Conservation (phyloP, 2,888 invertebrate genomes). For the Loripinus fragilis region DNA sequence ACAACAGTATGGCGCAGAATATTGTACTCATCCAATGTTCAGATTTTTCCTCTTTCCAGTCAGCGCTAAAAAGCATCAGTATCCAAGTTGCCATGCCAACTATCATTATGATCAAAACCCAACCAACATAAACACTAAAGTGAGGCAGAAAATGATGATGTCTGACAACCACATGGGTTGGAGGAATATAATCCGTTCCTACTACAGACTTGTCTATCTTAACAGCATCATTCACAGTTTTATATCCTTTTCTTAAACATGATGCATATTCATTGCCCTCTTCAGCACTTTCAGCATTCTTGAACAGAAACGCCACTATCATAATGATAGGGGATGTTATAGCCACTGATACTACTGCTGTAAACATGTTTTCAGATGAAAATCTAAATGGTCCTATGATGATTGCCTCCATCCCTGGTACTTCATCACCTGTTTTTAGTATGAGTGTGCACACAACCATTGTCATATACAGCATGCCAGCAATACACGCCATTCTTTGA, state of each 20-base stretch:
- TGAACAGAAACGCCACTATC: slow-evolving; percentile 73
- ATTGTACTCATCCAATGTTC: slow-evolving; percentile 82
- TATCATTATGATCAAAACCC: slow-evolving; percentile 75
- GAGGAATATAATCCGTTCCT: slow-evolving; percentile 31
- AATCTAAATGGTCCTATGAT: slow-evolving; percentile 65
- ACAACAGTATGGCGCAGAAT: slow-evolving; percentile 74
- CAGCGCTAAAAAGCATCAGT: slow-evolving; percentile 80
- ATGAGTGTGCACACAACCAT: slow-evolving; percentile 75
- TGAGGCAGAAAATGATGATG: slow-evolving; percentile 55
- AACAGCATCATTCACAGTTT: slow-evolving; percentile 34
- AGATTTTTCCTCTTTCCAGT: slow-evolving; percentile 81
- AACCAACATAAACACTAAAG: slow-evolving; percentile 72
- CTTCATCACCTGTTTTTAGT: slow-evolving; percentile 46
- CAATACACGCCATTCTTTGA: slow-evolving; percentile 71
- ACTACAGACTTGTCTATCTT: slow-evolving; percentile 46
- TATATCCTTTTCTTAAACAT: slow-evolving; percentile 28
- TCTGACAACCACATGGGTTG: slow-evolving; percentile 39
- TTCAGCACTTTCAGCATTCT: slow-evolving; percentile 50
- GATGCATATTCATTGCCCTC: slow-evolving; percentile 31
- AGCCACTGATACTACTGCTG: slow-evolving; percentile 67
- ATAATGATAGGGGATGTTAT: slow-evolving; percentile 79
- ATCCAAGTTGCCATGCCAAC: slow-evolving; percentile 80
- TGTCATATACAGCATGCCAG: slow-evolving; percentile 68
- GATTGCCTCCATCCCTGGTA: slow-evolving; percentile 46
- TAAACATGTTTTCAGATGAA: slow-evolving; percentile 63